Evolutionary conservation across 2,888 invertebrate genomes (phyloP).

Genomic region (Prosopocoilus inquinatus): DNA sequence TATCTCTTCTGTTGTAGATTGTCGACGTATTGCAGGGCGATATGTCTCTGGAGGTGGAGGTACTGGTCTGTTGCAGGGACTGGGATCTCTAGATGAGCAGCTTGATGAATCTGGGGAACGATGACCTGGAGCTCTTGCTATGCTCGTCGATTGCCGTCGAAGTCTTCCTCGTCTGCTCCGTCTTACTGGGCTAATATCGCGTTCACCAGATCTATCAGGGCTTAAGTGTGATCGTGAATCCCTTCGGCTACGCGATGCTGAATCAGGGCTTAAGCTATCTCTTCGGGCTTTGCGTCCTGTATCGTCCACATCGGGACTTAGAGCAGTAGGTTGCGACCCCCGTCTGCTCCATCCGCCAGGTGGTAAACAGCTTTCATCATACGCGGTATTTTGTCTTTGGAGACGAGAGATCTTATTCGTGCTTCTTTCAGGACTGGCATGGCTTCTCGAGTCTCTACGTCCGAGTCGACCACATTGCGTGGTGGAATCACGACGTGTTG

Average conservation of each 20-base stretch:
- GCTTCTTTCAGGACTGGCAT: slow-evolving; percentile 67
- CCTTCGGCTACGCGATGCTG: slow-evolving; percentile 71
- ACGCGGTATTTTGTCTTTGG: slow-evolving; percentile 84
- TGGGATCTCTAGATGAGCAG: slow-evolving; percentile 83
- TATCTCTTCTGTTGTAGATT: slow-evolving; percentile 90
- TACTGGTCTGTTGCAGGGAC: slow-evolving; percentile 68
- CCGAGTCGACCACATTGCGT: slow-evolving; percentile 74
- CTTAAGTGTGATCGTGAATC: slow-evolving; percentile 78
- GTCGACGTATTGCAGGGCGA: slow-evolving; percentile 76
- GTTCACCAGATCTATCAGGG: slow-evolving; percentile 76
- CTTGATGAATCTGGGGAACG: slow-evolving; percentile 72
- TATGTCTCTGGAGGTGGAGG: slow-evolving; percentile 53
- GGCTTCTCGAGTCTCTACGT: slow-evolving; percentile 64
- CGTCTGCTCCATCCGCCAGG: slow-evolving; percentile 65
- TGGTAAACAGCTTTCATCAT: slow-evolving; percentile 80
- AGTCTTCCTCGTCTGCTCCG: slow-evolving; percentile 68
- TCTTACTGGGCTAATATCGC: slow-evolving; percentile 76
- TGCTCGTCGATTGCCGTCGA: slow-evolving; percentile 77
- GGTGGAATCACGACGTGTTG: slow-evolving; percentile 74
- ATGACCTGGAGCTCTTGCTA: slow-evolving; percentile 54
- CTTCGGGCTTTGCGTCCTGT: slow-evolving; percentile 71
- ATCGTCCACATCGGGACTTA: slow-evolving; percentile 77
- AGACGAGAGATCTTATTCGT: slow-evolving; percentile 51
- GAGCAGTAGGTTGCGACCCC: slow-evolving; percentile 76
- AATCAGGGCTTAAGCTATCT: slow-evolving; percentile 88